Conservation (phyloP, 2,797 vertebrate species). For the Leptodactylus fallax region DNA sequence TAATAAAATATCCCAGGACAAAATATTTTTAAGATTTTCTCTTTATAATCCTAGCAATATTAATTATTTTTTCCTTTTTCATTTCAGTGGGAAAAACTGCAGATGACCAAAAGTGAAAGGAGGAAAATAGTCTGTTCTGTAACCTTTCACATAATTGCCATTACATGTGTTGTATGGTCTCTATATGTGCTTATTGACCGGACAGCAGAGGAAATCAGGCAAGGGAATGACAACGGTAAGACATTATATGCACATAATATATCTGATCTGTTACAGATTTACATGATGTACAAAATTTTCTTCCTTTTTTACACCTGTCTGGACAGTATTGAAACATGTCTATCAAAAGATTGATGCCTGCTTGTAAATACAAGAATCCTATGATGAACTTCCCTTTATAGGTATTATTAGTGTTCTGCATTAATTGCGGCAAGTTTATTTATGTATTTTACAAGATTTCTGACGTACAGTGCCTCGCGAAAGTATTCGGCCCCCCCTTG, state of each 20-base stretch:
- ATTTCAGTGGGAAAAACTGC: conserved; percentile 94
- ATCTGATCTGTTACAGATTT: too few species aligned
- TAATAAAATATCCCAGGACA: not conserved
- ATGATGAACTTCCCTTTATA: too few species aligned
- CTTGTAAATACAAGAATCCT: not conserved
- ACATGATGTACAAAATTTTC: too few species aligned
- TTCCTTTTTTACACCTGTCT: too few species aligned
- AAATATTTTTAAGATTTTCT: not conserved
- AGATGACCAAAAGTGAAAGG: conserved; percentile 91
- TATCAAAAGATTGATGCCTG: too few species aligned
- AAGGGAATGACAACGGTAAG: conserved; percentile 87
- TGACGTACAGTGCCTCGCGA: too few species aligned
- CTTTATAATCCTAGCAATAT: not conserved
- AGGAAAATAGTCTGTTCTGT: conserved; percentile 96
- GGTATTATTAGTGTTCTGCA: too few species aligned
- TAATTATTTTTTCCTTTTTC: conserved; percentile 6
- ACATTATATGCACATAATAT: not conserved
- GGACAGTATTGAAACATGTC: too few species aligned
- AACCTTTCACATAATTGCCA: conserved; percentile 91
- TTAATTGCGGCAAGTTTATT: too few species aligned
- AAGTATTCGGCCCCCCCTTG: too few species aligned
- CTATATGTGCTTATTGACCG: conserved; percentile 89
- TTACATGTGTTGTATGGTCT: conserved; percentile 94
- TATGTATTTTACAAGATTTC: not conserved
- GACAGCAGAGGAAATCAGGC: conserved; percentile 90